These are phyloP conservation scores for Microcebus ravelobensis DNA, from an alignment of 2,113 vertebrate species.

Conservation along the genomic window DNA sequence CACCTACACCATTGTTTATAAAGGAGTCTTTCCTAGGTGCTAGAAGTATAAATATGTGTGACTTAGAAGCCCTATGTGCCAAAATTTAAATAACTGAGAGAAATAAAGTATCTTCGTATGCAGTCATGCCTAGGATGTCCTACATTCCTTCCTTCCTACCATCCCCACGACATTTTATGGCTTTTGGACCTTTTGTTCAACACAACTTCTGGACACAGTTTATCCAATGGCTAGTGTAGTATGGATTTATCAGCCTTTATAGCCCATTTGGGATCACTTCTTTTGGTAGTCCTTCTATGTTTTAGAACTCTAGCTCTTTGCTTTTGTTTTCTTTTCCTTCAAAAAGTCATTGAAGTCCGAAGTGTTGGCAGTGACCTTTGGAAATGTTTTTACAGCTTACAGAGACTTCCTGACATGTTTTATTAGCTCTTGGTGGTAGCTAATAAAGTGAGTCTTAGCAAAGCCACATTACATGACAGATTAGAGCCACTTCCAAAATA, in stretches of 20 bases:
- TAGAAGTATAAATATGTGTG: neutral
- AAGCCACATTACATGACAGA: slow-evolving; percentile 55
- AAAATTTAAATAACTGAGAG: neutral
- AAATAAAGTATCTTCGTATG: neutral
- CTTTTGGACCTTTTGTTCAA: neutral
- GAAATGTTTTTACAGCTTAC: slow-evolving; percentile 79
- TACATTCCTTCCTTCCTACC: neutral
- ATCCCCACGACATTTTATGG: neutral
- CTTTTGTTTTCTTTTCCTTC: slow-evolving; percentile 78
- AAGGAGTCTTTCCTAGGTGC: neutral
- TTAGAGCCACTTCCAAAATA: slow-evolving; percentile 53
- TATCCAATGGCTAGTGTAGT: neutral
- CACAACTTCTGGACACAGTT: neutral
- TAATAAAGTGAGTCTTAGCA: slow-evolving; percentile 70
- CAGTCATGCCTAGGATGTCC: neutral
- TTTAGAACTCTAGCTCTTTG: slow-evolving; percentile 34
- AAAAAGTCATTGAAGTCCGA: slow-evolving; percentile 66
- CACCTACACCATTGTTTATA: neutral
- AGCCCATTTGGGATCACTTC: neutral
- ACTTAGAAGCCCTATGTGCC: neutral
- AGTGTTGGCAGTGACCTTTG: slow-evolving; percentile 76
- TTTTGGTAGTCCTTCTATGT: neutral
- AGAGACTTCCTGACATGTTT: slow-evolving; percentile 78
- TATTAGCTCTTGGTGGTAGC: slow-evolving; percentile 77
- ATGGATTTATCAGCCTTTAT: neutral